phyloP scores from a whole-genome alignment of 2,888 invertebrate genomes.

The Drosophila anomalata region DNA sequence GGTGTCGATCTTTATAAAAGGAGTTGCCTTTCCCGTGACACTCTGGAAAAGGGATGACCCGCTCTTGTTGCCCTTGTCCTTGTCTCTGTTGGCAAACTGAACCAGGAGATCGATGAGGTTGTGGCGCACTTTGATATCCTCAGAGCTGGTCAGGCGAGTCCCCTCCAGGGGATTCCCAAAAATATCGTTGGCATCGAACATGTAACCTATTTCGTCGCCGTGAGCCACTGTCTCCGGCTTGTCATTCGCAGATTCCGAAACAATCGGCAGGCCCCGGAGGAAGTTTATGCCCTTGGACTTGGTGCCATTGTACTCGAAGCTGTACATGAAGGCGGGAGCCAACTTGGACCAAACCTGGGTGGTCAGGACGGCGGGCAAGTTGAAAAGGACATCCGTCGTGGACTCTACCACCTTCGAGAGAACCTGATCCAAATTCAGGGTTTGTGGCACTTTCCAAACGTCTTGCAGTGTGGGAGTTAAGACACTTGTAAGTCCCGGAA shows the following conservation, averaged over 20 bases:
- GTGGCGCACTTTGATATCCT: constrained; percentile 88
- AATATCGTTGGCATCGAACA: constrained; percentile 88
- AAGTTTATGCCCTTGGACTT: constrained; percentile 87
- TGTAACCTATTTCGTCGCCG: constrained; percentile 89
- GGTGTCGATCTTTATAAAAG: constrained; percentile 86
- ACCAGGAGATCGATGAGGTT: constrained; percentile 88
- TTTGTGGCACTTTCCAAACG: constrained; percentile 78
- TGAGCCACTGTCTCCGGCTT: constrained; percentile 84
- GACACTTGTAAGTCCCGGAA: constrained; percentile 73
- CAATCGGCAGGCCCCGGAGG: constrained; percentile 87
- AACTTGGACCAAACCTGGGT: constrained; percentile 88
- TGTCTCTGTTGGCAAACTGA: constrained; percentile 86
- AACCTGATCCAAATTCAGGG: constrained; percentile 74
- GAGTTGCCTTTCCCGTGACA: constrained; percentile 83
- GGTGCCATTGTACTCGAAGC: constrained; percentile 89
- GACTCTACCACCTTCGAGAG: constrained; percentile 82
- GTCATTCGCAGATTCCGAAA: constrained; percentile 83
- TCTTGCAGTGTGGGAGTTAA: constrained; percentile 78
- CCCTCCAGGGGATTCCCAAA: constrained; percentile 86
- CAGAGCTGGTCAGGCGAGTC: constrained; percentile 83
- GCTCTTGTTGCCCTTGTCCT: constrained; percentile 7
- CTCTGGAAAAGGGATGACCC: constrained; percentile 78
- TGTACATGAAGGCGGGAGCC: constrained; percentile 89
- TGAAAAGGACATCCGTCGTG: constrained; percentile 90
- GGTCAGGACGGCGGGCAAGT: constrained; percentile 90